Evolutionary conservation across 2,113 vertebrate genomes (phyloP).

Genomic region (Prunella himalayana): DNA sequence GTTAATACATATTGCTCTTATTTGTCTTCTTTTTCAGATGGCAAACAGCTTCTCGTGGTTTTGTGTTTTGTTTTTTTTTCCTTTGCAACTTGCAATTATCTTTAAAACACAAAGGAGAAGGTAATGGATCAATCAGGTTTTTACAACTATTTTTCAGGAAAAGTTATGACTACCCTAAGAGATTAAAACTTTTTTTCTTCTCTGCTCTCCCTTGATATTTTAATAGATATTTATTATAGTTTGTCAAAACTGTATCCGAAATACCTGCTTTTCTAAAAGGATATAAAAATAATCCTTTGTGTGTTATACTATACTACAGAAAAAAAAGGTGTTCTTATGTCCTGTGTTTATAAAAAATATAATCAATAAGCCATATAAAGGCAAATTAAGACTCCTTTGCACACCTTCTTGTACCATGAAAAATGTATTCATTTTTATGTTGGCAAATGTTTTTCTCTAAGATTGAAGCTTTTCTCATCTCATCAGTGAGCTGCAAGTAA

Average conservation of each 20-base stretch:
- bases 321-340: background rate
- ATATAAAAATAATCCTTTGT: background rate
- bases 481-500: background rate
- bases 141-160: background rate
- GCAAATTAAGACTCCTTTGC: background rate
- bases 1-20: background rate
- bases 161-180: background rate
- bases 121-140: background rate
- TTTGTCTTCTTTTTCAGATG: background rate
- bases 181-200: background rate
- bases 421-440: background rate
- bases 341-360: background rate
- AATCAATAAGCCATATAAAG: background rate
- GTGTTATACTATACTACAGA: background rate
- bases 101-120: background rate
- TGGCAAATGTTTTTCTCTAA: background rate
- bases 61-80: background rate
- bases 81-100: background rate
- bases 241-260: background rate
- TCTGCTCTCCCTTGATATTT: background rate
- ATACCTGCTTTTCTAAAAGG: background rate
- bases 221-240: conserved; percentile 14
- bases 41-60: background rate
- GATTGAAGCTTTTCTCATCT: background rate
- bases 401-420: background rate